Evolutionary conservation across 2,113 vertebrate genomes (phyloP), one percentile per base, ranked within the genome.

Genomic region (Haplochromis vanheusdeni): DNA sequence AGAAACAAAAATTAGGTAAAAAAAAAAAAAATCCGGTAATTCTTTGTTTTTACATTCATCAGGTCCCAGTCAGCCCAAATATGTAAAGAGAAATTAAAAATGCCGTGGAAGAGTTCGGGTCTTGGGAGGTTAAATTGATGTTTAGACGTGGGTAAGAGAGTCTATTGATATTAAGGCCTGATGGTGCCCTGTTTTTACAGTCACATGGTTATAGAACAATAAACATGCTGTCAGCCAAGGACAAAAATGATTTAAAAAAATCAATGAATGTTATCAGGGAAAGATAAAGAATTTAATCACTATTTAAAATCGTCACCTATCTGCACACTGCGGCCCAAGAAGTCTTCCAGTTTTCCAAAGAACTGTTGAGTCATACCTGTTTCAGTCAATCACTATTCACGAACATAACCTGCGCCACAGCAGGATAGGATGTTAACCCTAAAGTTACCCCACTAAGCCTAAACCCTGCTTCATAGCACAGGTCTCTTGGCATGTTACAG

Each of bases 91-190:
- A 58, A 58, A 58, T 58, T 9, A 58, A 28, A 58, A 58, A 58
- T 28, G 4, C 21, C 0, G 21, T 1, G 52, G 21, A 55, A 55
- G 54, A 26, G 23, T 58, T 58, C 2, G 0, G 55, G 3, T 2
- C 55, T 28, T 16, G 9, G 23, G 23, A 58, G 55, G 5, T 58
- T 16, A 75, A 75, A 47, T 5, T 75, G 26, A 3, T 75, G 70
- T 19, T 47, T 47, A 28, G 21, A 47, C 0, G 6, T 5, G 9
- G 4, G 14, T 28, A 47, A 47, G 68, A 47, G 14, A 11, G 40
- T 47, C 9, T 28, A 26, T 45, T 45, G 5, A 73, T 45, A 73
- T 73, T 26, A 73, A 45, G 65, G 14, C 13, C 65, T 26, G 14
- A 73, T 23, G 13, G 40, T 26, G 58, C 26, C 26, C 58, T 62